Base-by-base conservation (phyloP, 1,140 invertebrate genomes). In the Orchestia grillus region DNA sequence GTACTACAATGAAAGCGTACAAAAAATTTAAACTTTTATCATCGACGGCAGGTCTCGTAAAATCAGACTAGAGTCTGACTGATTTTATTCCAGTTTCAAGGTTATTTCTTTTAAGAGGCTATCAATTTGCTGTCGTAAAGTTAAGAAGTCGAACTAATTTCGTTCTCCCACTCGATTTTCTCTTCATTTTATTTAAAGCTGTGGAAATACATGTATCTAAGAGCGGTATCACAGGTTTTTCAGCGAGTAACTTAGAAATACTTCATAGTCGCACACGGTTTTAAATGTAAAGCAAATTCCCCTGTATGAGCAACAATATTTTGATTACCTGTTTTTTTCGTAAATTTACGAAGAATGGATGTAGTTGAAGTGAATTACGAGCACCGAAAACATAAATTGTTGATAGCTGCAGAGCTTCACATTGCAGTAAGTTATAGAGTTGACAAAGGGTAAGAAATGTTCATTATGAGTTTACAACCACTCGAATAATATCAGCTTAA, bases 41-140 rank as follows among this genome's bases (percentile, higher is more conserved):
- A 77, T 77, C 62, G 62, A 77, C 62, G 62, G 62, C 62, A 77
- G 62, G 62, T 77, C 62, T 77, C 62, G 36, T 77, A 77, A 77
- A 77, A 77, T 77, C 62, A 77, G 62, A 77, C 3, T 3, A 77
- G 62, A 77, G 62, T 77, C 62, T 77, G 28, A 77, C 62, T 77
- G 62, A 77, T 77, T 77, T 77, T 77, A 77, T 77, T 77, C 62
- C 62, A 77, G 62, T 77, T 77, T 77, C 62, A 77, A 77, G 62
- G 62, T 77, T 77, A 77, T 77, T 77, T 77, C 62, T 77, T 36
- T 77, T 77, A 77, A 77, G 62, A 77, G 62, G 62, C 62, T 77
- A 77, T 77, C 62, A 77, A 77, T 77, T 77, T 77, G 62, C 62
- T 77, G 62, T 77, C 62, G 62, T 77, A 77, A 77, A 77, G 62